Evolutionary conservation across 1,140 invertebrate species (phyloP), one percentile per base, ranked within the genome.

Genomic region (Zaprionus africanus): DNA sequence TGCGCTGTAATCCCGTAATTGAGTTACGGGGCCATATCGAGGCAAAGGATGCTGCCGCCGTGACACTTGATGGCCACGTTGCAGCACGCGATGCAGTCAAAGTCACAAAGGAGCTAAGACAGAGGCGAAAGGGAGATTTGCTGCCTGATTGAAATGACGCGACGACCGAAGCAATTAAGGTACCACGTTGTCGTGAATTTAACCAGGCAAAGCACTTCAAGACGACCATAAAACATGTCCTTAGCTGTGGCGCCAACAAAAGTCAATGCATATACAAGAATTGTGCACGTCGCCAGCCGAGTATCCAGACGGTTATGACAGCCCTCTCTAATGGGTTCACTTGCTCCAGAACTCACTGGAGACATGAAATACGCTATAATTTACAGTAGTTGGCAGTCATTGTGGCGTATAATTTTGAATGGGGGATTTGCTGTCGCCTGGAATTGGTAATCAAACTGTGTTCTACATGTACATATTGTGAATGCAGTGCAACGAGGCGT

Each of bases 101-200:
- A 56, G 63, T 13, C 24, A 65, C 24, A 13, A 36, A 31, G 26
- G 60, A 63, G 28, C 26, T 4, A 3, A 46, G 13, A 43, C 19
- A 31, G 43, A 26, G 31, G 36, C 17, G 34, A 22, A 34, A 38
- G 41, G 53, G 11, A 57, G 54, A 76, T 65, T 53, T 51, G 46
- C 71, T 57, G 66, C 62, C 65, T 69, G 76, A 85, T 76, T 65
- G 57, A 59, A 68, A 70, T 54, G 78, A 60, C 43, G 68, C 61
- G 58, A 53, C 63, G 49, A 80, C 61, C 79, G 83, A 84, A 74
- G 85, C 81, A 90, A 90, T 88, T 88, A 88, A 81, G 78, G 71
- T 41, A 51, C 75, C 41, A 46, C 41, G 6, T 15, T 46, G 41
- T 41, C 38, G 5, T 41, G 38, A 15, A n/a, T n/a, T 7, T 41